These are phyloP conservation scores for Theretra japonica DNA, from an alignment of 2,888 invertebrate species.

Conservation along the genomic window DNA sequence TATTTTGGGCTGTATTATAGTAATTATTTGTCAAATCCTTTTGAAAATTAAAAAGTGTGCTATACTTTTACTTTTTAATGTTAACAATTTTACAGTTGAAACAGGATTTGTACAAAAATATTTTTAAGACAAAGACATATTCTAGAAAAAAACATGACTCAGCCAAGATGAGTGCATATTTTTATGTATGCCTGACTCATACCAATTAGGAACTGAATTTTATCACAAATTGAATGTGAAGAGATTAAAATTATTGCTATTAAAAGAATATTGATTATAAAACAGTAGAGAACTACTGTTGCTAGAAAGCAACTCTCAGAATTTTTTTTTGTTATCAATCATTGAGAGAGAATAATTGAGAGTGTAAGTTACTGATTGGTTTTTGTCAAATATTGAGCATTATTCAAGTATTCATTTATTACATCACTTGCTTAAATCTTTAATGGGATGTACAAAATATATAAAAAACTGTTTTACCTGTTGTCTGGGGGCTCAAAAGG, in stretches of 20 bases:
- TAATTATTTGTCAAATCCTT: background rate
- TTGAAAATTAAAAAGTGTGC: background rate
- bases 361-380: background rate
- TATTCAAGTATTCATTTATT: constrained; percentile 16
- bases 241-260: background rate
- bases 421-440: too few species aligned
- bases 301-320: background rate
- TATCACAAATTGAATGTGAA: background rate
- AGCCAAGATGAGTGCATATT: background rate
- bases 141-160: background rate
- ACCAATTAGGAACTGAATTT: background rate
- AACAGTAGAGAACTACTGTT: background rate
- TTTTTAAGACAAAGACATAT: background rate
- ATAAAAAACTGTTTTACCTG: constrained; percentile 76
- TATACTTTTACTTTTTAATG: background rate
- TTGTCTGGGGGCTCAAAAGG: constrained; percentile 91
- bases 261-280: background rate
- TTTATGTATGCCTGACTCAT: background rate
- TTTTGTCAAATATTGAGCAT: background rate
- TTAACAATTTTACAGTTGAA: background rate
- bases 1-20: background rate
- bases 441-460: too few species aligned
- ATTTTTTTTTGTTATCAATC: background rate
- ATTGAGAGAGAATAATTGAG: too few species aligned
- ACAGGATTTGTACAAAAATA: background rate